These are phyloP conservation scores for Drosophila paramelanica DNA, from an alignment of 2,888 invertebrate species.

Conservation along the genomic window DNA sequence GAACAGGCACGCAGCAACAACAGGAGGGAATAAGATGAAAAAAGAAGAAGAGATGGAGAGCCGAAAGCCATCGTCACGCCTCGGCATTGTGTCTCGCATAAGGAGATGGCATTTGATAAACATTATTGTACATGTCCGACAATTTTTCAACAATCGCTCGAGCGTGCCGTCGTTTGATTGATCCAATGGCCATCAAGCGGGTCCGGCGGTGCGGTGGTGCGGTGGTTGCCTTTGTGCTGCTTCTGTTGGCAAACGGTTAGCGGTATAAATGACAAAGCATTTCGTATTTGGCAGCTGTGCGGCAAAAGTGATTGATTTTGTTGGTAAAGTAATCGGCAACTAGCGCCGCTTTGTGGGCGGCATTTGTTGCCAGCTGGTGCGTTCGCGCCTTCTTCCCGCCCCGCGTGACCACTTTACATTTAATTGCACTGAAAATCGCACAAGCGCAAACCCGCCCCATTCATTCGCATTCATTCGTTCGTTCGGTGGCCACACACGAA, in stretches of 20 bases:
- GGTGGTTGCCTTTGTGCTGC: background rate
- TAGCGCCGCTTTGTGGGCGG: constrained; percentile 8
- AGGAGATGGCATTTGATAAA: constrained; percentile 73
- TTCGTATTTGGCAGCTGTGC: constrained; percentile 66
- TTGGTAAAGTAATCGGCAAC: constrained; percentile 19
- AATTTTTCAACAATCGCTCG: constrained; percentile 75
- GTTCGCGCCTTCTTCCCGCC: background rate
- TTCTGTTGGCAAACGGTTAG: constrained; percentile 41
- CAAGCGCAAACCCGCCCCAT: constrained; percentile 55
- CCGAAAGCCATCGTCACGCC: constrained; percentile 45
- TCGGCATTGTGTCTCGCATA: constrained; percentile 44
- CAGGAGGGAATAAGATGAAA: background rate
- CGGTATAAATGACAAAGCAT: constrained; percentile 71
- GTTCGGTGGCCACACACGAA: constrained; percentile 11
- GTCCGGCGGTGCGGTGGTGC: background rate
- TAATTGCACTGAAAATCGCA: constrained; percentile 64
- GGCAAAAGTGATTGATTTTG: constrained; percentile 71
- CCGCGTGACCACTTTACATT: constrained; percentile 31
- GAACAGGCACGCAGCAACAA: background rate
- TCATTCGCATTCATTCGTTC: constrained; percentile 21
- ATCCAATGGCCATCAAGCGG: constrained; percentile 56
- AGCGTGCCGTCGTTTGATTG: constrained; percentile 75
- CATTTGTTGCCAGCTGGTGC: constrained; percentile 19
- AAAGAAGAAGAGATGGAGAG: background rate
- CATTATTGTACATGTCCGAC: constrained; percentile 79